Base-by-base conservation (phyloP, 2,113 vertebrate species). In the Spea bombifrons region DNA sequence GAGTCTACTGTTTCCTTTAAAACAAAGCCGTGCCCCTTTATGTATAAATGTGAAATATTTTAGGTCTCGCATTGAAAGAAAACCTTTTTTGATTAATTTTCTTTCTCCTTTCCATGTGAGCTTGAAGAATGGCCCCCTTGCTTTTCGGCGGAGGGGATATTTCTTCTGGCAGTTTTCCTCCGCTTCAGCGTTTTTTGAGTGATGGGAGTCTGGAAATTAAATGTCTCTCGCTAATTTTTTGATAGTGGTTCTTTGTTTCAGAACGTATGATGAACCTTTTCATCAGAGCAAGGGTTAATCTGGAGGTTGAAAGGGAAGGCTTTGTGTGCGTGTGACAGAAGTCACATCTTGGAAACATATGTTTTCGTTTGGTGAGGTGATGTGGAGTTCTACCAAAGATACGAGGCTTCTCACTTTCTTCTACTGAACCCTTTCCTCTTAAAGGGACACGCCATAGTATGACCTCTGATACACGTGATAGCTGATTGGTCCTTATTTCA, bases 321-420 rank as follows among this genome's bases (percentile, higher is more conserved):
- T 64, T 17, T 48, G 64, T 59, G 15, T 70, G 53, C 49, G 43
- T 17, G 13, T 50, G n/a, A 46, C 5, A 46, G 15, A 64, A 15
- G 49, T 48, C 67, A 78, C 76, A 78, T 78, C 68, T 78, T 78
- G 76, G 44, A 69, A 68, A 52, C 76, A 78, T 15, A 47, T 78
- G 76, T 78, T 57, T 57, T 30, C 30, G 30, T 52, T 30, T 7
- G 30, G 30, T n/a, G 52, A 7, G 43, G 52, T 5, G 17, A 49
- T n/a, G 48, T 16, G 12, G 59, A 47, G 15, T 61, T 44, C 17
- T n/a, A 30, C 61, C 73, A n/a, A 6, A 48, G 10, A 63, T 59
- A 47, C 7, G 8, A 4, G 73, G 44, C 52, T 65, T 46, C 47
- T 3, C 50, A 46, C 63, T 43, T 75, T 66, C n/a, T 66, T 66